These are phyloP conservation scores for Caenorhabditis angaria DNA, from an alignment of 2,888 invertebrate genomes.

Conservation along the genomic window DNA sequence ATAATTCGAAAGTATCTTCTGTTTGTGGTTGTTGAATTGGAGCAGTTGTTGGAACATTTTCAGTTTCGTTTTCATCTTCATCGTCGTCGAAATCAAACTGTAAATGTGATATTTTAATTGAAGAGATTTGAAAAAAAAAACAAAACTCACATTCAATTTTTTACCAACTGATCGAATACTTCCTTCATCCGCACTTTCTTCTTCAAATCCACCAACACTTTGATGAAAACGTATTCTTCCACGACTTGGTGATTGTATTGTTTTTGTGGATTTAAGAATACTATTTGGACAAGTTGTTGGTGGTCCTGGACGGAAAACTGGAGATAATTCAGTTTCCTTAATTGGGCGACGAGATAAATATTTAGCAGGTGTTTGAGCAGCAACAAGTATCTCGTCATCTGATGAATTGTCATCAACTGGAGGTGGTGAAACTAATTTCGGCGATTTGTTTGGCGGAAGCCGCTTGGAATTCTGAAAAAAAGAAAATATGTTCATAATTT, in stretches of 20 bases:
- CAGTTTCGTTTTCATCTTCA: constrained; percentile 4
- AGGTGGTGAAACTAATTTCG: too few relatives aligned
- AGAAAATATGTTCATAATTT: too few relatives aligned
- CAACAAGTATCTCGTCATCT: constrained; percentile 1
- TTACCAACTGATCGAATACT: neutral
- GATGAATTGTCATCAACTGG: neutral
- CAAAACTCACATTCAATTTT: neutral
- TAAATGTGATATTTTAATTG: neutral
- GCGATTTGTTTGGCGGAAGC: neutral
- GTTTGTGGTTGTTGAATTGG: neutral
- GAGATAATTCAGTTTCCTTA: constrained; percentile 2
- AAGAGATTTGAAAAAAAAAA: neutral
- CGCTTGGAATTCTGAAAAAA: neutral
- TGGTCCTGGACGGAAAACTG: neutral
- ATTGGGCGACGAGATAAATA: neutral
- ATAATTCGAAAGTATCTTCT: neutral
- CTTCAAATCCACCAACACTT: neutral
- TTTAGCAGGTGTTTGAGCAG: constrained; percentile 2
- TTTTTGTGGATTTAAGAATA: constrained; percentile 10
- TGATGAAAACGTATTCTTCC: constrained; percentile 13
- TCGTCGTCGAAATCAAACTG: constrained; percentile 5
- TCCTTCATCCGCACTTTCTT: neutral
- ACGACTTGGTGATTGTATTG: constrained; percentile 11
- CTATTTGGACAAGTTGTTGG: neutral
- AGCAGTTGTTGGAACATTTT: neutral